Percentiles rank a stretch among this genome's conserved stretches.
Evolutionary conservation across 2,113 vertebrate species (phyloP).

Genomic region (Pangasianodon gigas): DNA sequence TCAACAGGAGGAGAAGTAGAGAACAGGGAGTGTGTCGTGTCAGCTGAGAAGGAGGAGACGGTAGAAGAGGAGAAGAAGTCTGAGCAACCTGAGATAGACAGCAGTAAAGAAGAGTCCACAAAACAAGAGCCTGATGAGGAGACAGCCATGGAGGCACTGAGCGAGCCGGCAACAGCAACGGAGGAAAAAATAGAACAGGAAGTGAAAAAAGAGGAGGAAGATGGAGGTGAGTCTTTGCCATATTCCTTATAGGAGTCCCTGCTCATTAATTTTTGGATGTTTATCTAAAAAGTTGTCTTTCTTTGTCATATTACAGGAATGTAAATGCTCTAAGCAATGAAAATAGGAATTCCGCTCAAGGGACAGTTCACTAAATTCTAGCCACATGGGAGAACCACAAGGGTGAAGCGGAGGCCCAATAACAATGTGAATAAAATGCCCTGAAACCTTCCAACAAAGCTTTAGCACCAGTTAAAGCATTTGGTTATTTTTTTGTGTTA

Average conservation of each 20-base stretch:
- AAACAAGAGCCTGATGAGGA: background rate
- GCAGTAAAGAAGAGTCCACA: background rate
- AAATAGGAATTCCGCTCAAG: background rate
- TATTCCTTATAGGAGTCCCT: background rate
- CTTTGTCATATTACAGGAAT: conserved; percentile 34
- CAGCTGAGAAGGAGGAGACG: conserved; percentile 33
- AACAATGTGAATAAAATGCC: conserved; percentile 17
- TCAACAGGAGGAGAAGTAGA: background rate
- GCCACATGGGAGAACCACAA: conserved; percentile 2
- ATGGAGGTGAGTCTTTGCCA: background rate
- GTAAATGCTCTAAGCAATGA: conserved; percentile 2
- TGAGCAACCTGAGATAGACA: conserved; percentile 5
- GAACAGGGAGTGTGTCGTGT: background rate
- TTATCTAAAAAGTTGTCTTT: background rate
- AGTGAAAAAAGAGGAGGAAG: conserved; percentile 12
- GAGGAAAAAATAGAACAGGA: conserved; percentile 4
- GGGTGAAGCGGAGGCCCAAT: background rate
- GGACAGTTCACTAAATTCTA: background rate
- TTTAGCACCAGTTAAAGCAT: conserved; percentile 15
- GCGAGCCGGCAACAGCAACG: background rate
- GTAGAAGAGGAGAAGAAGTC: conserved; percentile 10
- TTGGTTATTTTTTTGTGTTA: background rate
- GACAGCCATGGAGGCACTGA: background rate
- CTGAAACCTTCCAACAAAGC: conserved; percentile 4
- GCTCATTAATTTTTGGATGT: background rate